Percentiles rank a stretch among this genome's conserved stretches.
Conservation (phyloP, 2,888 invertebrate species). For the Tachina fera region DNA sequence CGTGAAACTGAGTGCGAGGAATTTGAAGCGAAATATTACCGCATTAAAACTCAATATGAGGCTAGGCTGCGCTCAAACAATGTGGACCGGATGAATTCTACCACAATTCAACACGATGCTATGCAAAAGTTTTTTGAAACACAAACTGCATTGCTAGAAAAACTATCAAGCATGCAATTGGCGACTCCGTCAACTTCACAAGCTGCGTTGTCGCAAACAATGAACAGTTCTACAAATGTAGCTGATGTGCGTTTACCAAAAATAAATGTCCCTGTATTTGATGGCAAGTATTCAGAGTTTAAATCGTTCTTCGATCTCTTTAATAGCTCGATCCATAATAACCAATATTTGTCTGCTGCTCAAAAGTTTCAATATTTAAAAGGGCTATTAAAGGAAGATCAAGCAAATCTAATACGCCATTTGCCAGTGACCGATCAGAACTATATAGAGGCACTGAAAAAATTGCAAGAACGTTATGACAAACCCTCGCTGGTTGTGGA, state of each 20-base stretch:
- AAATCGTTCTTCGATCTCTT: slow-evolving; percentile 48
- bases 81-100: background rate
- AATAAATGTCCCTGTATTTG: slow-evolving; percentile 16
- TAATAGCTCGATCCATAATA: slow-evolving; percentile 46
- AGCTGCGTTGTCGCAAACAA: background rate
- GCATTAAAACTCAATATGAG: slow-evolving; percentile 13
- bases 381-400: background rate
- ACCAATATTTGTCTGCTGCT: background rate
- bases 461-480: slow-evolving; percentile 50
- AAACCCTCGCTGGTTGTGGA: slow-evolving; percentile 56
- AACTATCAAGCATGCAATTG: slow-evolving; percentile 22
- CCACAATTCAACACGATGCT: background rate
- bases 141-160: slow-evolving; percentile 21
- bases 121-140: slow-evolving; percentile 12
- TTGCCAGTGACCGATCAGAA: no score
- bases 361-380: no score
- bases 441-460: slow-evolving; percentile 46
- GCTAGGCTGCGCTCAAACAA: background rate
- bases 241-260: slow-evolving; percentile 49
- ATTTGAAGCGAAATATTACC: no score
- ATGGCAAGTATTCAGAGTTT: background rate
- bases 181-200: background rate
- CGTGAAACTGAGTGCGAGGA: background rate
- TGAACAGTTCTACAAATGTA: slow-evolving; percentile 34
- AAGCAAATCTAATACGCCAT: slow-evolving; percentile 48